These are phyloP conservation scores for Tympanuchus pallidicinctus DNA, from an alignment of 2,113 vertebrate genomes.

Conservation along the genomic window DNA sequence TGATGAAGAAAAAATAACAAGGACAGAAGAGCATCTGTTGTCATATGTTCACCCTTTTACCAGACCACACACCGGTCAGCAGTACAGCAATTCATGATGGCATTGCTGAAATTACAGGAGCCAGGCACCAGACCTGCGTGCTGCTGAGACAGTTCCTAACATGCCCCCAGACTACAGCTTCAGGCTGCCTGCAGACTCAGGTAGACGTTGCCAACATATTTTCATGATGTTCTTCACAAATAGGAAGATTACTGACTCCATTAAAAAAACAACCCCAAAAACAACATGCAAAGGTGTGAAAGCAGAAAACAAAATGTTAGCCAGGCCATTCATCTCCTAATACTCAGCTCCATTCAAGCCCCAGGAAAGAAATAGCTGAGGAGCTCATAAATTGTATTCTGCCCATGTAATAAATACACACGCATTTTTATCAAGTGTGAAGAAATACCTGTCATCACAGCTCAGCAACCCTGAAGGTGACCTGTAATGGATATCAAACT, in stretches of 20 bases:
- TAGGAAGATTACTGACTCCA: background rate
- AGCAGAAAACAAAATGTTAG: background rate
- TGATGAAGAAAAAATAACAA: background rate
- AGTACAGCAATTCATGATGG: background rate
- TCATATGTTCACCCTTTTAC: background rate
- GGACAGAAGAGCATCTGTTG: background rate
- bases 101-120: background rate
- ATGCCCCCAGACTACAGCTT: background rate
- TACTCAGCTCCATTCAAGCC: background rate
- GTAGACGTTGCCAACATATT: background rate
- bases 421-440: background rate
- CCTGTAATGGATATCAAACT: background rate
- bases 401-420: background rate
- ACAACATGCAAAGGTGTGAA: background rate
- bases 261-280: background rate
- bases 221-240: background rate
- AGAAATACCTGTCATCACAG: background rate
- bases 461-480: background rate
- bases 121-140: background rate
- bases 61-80: rapidly evolving
- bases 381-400: background rate
- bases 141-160: background rate
- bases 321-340: background rate
- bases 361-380: background rate
- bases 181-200: background rate